phyloP scores from a whole-genome alignment of 1,140 invertebrate species.

The Drosophila mayri region DNA sequence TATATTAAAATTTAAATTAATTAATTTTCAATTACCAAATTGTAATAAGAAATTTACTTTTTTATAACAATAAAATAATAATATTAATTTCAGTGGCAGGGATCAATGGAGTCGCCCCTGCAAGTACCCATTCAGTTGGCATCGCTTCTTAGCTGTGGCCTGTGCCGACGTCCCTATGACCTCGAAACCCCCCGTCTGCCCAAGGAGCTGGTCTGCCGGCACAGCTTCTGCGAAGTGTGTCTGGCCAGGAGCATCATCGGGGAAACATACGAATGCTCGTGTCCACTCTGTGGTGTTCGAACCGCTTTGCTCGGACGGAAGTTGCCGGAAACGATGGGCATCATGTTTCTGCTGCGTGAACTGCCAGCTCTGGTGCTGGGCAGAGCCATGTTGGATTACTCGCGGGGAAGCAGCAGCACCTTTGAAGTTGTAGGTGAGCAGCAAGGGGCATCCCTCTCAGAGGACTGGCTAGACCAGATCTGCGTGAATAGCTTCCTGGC shows the following conservation, averaged over 20 bases:
- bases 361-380: conserved; percentile 37
- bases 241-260: conserved; percentile 75
- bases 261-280: conserved; percentile 89
- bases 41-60: too few relatives aligned
- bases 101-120: too few relatives aligned
- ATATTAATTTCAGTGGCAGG: background rate
- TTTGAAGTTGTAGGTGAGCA: conserved; percentile 6
- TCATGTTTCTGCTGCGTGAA: conserved; percentile 86
- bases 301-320: conserved; percentile 86
- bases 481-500: too few relatives aligned
- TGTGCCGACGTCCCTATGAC: too few relatives aligned
- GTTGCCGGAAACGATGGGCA: conserved; percentile 88
- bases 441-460: too few relatives aligned
- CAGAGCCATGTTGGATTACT: conserved; percentile 27
- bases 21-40: too few relatives aligned
- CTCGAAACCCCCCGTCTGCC: conserved; percentile 87
- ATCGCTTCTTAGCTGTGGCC: conserved; percentile 90
- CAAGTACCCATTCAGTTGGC: conserved; percentile 89
- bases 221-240: conserved; percentile 91
- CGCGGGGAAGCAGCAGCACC: conserved; percentile 5
- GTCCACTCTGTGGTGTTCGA: too few relatives aligned
- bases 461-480: too few relatives aligned
- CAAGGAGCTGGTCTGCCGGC: conserved; percentile 91
- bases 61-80: too few relatives aligned
- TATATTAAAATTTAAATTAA: background rate